Evolutionary conservation across 2,888 invertebrate species (phyloP).

Genomic region (Orgyia antiqua): DNA sequence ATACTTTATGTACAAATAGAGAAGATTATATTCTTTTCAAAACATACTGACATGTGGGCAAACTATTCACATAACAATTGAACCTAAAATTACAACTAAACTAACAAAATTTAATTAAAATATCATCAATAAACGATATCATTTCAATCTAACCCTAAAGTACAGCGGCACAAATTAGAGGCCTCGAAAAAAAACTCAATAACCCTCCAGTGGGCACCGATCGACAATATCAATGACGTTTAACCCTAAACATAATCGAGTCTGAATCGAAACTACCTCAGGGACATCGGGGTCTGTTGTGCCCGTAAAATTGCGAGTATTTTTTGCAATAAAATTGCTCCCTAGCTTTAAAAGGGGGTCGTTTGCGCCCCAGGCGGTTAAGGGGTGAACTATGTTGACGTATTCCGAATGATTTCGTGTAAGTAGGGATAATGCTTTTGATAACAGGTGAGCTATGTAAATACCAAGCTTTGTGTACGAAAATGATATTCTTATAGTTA

Average conservation of each 20-base stretch:
- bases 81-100: conserved; percentile 11
- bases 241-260: conserved; percentile 78
- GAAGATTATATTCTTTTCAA: neutral
- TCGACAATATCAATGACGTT: conserved; percentile 75
- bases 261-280: conserved; percentile 74
- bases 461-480: conserved; percentile 16
- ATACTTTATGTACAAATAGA: neutral
- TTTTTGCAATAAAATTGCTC: conserved; percentile 63
- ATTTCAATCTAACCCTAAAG: conserved; percentile 46
- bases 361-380: conserved; percentile 47
- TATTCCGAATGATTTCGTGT: conserved; percentile 41
- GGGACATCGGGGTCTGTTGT: conserved; percentile 66
- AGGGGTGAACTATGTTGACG: conserved; percentile 45
- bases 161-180: conserved; percentile 69
- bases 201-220: conserved; percentile 63
- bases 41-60: conserved; percentile 8
- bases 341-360: conserved; percentile 61
- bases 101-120: conserved; percentile 46
- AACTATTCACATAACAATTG: conserved; percentile 6
- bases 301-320: conserved; percentile 70
- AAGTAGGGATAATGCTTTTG: conserved; percentile 41
- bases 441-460: conserved; percentile 30
- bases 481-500: conserved; percentile 9
- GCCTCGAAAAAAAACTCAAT: conserved; percentile 58
- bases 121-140: conserved; percentile 32